phyloP scores from a whole-genome alignment of 2,113 vertebrate genomes.

The Trematomus loennbergii region DNA sequence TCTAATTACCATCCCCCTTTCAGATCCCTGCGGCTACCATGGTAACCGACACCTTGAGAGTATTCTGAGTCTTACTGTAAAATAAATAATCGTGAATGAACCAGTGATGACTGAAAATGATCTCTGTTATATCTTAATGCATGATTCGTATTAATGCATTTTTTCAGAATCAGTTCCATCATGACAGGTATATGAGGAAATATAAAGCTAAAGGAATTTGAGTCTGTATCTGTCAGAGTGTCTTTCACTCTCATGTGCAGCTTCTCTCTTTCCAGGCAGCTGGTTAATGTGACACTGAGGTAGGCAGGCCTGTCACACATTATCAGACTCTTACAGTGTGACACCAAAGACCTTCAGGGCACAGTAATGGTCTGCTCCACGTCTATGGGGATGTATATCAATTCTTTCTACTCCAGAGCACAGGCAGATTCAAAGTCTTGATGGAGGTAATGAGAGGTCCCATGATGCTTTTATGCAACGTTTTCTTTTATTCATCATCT shows the following conservation, averaged over 20 bases:
- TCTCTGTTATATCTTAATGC: constrained; percentile 18
- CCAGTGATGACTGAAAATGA: constrained; percentile 36
- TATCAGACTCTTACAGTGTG: constrained; percentile 39
- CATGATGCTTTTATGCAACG: constrained; percentile 22
- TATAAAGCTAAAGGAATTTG: background rate
- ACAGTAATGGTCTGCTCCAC: constrained; percentile 39
- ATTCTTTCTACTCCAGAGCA: constrained; percentile 13
- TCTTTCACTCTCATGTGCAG: background rate
- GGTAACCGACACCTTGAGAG: constrained; percentile 55
- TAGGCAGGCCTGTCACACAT: constrained; percentile 49
- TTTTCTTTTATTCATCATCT: constrained; percentile 59
- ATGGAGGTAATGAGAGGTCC: constrained; percentile 44
- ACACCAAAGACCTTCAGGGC: constrained; percentile 37
- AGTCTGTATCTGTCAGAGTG: background rate
- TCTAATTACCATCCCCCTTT: constrained; percentile 22
- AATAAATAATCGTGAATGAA: constrained; percentile 28
- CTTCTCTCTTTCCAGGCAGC: constrained; percentile 35
- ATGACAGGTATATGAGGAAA: background rate
- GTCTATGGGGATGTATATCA: constrained; percentile 18
- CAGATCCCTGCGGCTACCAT: constrained; percentile 60
- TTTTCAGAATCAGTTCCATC: constrained; percentile 22
- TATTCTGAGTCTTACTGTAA: constrained; percentile 17
- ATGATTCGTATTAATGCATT: constrained; percentile 14
- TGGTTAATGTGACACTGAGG: constrained; percentile 55
- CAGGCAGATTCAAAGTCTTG: constrained; percentile 19